A percentile compares a stretch with the other conserved stretches of the same genome.
Evolutionary conservation across 2,888 invertebrate species (phyloP).

Genomic region (Epinotia ramella): DNA sequence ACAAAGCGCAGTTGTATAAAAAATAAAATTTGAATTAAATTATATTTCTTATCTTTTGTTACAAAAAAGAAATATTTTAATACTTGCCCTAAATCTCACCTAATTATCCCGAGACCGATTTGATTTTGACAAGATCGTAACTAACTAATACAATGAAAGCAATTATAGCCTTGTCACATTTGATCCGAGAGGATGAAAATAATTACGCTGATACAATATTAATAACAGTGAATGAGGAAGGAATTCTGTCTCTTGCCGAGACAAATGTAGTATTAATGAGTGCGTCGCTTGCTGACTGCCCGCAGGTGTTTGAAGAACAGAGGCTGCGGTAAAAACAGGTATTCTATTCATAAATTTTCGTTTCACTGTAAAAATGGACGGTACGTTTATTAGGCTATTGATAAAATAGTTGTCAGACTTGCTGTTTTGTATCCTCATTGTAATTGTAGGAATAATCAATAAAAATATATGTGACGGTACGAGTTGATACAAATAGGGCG

Average conservation of each 20-base stretch:
- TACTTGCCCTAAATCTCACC: constrained; percentile 18
- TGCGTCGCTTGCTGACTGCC: constrained; percentile 61
- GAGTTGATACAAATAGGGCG: no score
- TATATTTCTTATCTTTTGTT: background rate
- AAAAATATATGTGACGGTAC: no score
- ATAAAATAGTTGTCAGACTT: no score
- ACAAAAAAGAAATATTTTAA: background rate
- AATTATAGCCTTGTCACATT: constrained; percentile 66
- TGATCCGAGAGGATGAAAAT: constrained; percentile 69
- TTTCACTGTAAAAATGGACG: background rate
- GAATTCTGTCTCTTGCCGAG: constrained; percentile 75
- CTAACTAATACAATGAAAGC: constrained; percentile 54
- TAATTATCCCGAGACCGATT: constrained; percentile 38
- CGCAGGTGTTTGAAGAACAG: constrained; percentile 53
- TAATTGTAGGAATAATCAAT: no score
- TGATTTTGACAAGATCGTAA: constrained; percentile 40
- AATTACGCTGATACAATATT: constrained; percentile 75
- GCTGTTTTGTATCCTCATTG: no score
- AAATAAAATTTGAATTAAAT: no score
- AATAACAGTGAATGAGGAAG: constrained; percentile 75
- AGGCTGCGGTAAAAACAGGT: constrained; percentile 37
- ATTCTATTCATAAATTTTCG: background rate
- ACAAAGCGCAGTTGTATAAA: no score
- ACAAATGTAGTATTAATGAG: constrained; percentile 83
- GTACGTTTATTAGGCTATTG: background rate